A percentile compares a stretch with the other conserved stretches of the same genome.
Evolutionary conservation across 2,113 vertebrate genomes (phyloP).

Genomic region (Circaetus gallicus): DNA sequence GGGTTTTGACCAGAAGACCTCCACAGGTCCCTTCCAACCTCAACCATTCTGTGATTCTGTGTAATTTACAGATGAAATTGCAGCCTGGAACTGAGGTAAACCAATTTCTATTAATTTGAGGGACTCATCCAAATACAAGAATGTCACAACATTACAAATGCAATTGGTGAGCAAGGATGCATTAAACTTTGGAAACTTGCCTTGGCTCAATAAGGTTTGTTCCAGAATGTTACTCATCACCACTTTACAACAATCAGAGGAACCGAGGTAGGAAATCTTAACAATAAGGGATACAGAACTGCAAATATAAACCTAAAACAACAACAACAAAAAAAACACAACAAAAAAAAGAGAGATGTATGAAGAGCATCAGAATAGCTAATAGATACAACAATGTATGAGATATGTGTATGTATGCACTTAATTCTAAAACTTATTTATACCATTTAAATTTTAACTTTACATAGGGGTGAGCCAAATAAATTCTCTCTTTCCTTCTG

Average conservation of each 20-base stretch:
- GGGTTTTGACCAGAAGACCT: background rate
- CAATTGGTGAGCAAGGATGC: background rate
- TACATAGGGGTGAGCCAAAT: background rate
- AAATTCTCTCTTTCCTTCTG: background rate
- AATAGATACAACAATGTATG: background rate
- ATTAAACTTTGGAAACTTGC: background rate
- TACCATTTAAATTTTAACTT: background rate
- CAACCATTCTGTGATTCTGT: background rate
- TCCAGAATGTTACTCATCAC: background rate
- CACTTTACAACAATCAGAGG: background rate
- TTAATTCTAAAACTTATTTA: background rate
- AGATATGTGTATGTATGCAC: background rate
- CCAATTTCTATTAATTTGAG: background rate
- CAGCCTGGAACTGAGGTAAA: background rate
- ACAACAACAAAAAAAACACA: background rate
- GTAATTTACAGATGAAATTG: background rate
- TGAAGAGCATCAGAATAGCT: background rate
- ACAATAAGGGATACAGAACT: background rate
- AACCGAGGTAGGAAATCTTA: background rate
- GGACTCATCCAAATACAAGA: background rate
- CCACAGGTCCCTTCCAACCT: background rate
- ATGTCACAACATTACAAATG: background rate
- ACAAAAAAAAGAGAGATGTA: too few relatives aligned
- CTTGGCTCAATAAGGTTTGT: background rate
- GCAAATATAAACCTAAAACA: background rate